These are phyloP conservation scores for Cricetomys ansorgei DNA, from an alignment of 2,113 vertebrate species.

Conservation along the genomic window DNA sequence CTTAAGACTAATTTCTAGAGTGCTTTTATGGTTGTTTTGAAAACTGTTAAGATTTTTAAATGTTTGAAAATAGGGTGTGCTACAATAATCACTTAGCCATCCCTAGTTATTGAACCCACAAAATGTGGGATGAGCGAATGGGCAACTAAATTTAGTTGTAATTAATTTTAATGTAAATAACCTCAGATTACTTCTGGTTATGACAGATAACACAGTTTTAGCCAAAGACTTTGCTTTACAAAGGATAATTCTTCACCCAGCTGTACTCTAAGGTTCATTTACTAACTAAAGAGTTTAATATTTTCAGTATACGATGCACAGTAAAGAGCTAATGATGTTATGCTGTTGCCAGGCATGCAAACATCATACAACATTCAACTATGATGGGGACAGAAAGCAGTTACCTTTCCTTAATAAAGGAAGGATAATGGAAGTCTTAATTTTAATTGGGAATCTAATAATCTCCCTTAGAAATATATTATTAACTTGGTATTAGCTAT, in stretches of 20 bases:
- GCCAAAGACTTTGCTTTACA: conserved; percentile 33
- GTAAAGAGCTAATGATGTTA: conserved; percentile 22
- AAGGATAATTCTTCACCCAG: background rate
- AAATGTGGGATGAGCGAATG: conserved; percentile 18
- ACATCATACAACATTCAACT: conserved; percentile 27
- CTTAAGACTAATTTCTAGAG: background rate
- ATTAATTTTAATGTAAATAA: conserved; percentile 45
- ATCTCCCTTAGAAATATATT: background rate
- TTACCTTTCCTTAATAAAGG: conserved; percentile 11
- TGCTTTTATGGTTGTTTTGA: conserved; percentile 44
- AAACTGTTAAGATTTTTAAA: background rate
- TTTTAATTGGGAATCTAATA: conserved; percentile 30
- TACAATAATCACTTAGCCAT: background rate
- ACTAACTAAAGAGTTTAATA: background rate
- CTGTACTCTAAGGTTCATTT: conserved; percentile 1
- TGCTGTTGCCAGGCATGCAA: conserved; percentile 6
- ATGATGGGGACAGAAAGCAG: conserved; percentile 23
- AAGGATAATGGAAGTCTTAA: conserved; percentile 1
- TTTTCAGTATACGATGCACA: conserved; percentile 32
- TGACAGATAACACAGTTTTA: background rate
- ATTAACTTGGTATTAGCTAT: conserved; percentile 12
- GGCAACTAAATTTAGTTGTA: conserved; percentile 5
- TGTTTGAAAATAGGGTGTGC: conserved; percentile 9
- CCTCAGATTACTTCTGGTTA: background rate
- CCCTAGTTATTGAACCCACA: background rate